Evolutionary conservation across 92 coral and sea anemone species (phyloP), one percentile per base, ranked within the genome.

Genomic region (Porites divaricata): DNA sequence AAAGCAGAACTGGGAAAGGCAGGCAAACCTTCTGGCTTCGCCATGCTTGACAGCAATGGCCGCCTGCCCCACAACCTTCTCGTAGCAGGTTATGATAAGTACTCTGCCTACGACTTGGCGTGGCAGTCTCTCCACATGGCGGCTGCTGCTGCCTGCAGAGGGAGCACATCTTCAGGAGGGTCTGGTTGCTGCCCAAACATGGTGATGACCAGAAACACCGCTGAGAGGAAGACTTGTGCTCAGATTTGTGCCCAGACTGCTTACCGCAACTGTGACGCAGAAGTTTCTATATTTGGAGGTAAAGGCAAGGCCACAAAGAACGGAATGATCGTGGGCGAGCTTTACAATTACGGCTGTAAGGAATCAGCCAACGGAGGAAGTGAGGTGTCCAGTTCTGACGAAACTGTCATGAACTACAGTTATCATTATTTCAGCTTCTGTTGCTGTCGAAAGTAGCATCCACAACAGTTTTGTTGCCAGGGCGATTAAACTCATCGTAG

Each of bases 41-140:
- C 77, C 1, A 1, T 24, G 25, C 77, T 81, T 11, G 87, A 83
- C 61, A 20, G 19, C 23, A 83, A 52, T 58, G 87, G 87, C 12
- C 87, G 66, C 11, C 70, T 88, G n/a, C 83, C 83, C 1, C 87
- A 83, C 57, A 78, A 20, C 15, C 73, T 72, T 58, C 88, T 88
- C 10, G 64, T 70, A 10, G 82, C 71, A 10, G 91, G 91, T 19
- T 87, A 81, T 28, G 83, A 75, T 63, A 22, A 28, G 52, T 68
- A 63, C 51, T 53, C 91, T n/a, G 70, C 70, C 3, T 87, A 74
- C 49, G 87, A 87, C 35, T 56, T 87, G 83, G 73, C 51, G 62
- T 87, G 86, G 87, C 91, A 87, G 91, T 64, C 91, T 52, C 87
- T 87, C 48, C 91, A 87, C 74, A 74, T 81, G 87, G 91, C 91